Conservation (phyloP, 2,888 invertebrate species). For the Clunio marinus region DNA sequence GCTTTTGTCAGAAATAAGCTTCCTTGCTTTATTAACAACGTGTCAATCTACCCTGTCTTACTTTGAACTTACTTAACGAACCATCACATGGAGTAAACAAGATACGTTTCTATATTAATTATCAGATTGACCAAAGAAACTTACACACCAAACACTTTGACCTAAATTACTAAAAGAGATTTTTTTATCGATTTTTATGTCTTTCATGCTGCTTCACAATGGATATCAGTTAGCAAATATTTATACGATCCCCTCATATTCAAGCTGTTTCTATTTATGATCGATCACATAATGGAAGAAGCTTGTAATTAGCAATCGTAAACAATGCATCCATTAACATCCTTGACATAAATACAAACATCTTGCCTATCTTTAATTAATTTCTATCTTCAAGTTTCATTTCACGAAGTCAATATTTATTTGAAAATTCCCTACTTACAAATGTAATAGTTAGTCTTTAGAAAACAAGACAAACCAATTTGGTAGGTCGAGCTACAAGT, state of each 20-base stretch:
- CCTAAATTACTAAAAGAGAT: conserved; percentile 11
- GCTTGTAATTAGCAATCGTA: not conserved
- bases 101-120: not conserved
- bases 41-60: conserved; percentile 15
- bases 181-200: conserved; percentile 18
- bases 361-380: not conserved
- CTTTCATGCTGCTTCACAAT: not conserved
- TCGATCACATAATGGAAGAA: not conserved
- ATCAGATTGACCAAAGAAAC: not conserved
- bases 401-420: not conserved
- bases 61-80: conserved; percentile 29
- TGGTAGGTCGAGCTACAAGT: too few species aligned
- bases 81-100: conserved; percentile 9
- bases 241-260: too few species aligned
- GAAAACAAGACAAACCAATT: too few species aligned
- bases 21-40: conserved; percentile 24
- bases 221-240: too few species aligned
- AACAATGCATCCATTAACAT: conserved; percentile 6
- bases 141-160: not conserved
- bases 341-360: conserved; percentile 10
- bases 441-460: too few species aligned
- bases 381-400: too few species aligned
- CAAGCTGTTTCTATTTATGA: not conserved
- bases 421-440: too few species aligned
- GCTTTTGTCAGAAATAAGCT: conserved; percentile 3